Base-by-base conservation (phyloP, 2,113 vertebrate species). In the Arvicanthis niloticus region DNA sequence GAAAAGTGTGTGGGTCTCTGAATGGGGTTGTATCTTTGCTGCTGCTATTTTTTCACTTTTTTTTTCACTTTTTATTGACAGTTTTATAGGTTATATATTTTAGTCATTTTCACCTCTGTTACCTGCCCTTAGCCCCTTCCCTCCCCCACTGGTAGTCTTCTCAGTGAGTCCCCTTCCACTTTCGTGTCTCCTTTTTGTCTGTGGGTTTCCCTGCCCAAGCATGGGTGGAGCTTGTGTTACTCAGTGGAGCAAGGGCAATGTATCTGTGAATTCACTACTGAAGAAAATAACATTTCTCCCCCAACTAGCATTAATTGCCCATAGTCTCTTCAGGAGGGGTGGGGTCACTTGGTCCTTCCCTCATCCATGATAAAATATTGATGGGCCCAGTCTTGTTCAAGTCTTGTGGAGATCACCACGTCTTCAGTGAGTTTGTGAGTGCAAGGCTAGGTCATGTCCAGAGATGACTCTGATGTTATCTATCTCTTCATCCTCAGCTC, bases 21-120 rank as follows among this genome's bases (percentile, higher is more conserved):
- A 60, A 42, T 29, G 26, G n/a, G 26, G 76, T 91, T 94, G 37
- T 94, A n/a, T 21, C 34, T 42, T 92, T 96, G 73, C 58, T 85
- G 40, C 24, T 11, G 60, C 12, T 81, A 5, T 21, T 42, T n/a
- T 45, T 65, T 65, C 4, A 19, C 60, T 31, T 45, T 45, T 21
- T 42, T n/a, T 45, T 65, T 65, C 4, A 19, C 60, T 31, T 45
- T 45, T 67, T 86, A 34, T 48, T 67, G 60, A 37, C 29, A 86
- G 26, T 48, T 67, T 48, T 65, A 34, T 65, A 34, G 60, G 17
- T 65, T 45, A 45, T 11, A 21, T 85, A 34, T 45, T 62, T 17
- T 11, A 85, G 24, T 60, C 37, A 40, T 40, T 85, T 42, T 31
- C 15, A 40, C 16, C 24, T 42, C n/a, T 17, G 10, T 19, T 45